Conservation (phyloP, 2,113 vertebrate genomes). For the Mellivora capensis region DNA sequence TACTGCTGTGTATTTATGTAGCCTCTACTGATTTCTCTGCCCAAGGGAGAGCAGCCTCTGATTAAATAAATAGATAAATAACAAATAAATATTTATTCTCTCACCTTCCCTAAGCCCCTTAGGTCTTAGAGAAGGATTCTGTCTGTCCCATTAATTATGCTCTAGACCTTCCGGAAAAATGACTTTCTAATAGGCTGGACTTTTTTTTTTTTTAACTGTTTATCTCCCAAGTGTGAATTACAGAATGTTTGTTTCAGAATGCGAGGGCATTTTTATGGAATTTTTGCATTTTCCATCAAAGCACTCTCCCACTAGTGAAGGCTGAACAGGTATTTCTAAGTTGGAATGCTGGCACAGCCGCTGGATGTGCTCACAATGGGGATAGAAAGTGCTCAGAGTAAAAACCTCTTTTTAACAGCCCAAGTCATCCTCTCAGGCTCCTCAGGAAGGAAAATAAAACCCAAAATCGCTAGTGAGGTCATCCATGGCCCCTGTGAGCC, state of each 20-base stretch:
- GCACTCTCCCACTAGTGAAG: not conserved
- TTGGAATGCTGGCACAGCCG: not conserved
- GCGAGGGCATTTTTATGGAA: not conserved
- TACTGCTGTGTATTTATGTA: not conserved
- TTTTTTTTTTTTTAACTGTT: not conserved
- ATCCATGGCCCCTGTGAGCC: not conserved
- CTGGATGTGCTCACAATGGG: not conserved
- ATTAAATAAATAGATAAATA: not conserved
- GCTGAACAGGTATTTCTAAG: not conserved
- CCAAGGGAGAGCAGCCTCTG: not conserved
- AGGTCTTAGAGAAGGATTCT: not conserved
- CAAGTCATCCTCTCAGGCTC: not conserved
- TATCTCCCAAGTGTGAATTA: not conserved
- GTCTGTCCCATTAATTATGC: not conserved
- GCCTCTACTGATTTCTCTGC: not conserved
- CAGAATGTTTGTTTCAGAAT: not conserved
- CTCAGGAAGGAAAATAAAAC: not conserved
- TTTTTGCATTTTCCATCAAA: not conserved
- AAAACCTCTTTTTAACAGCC: not conserved
- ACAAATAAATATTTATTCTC: not conserved
- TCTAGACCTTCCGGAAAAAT: conserved; percentile 41
- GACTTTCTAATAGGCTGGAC: conserved; percentile 1
- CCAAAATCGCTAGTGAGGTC: not conserved
- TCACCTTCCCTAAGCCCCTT: not conserved
- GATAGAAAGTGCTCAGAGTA: not conserved